A percentile compares a stretch with the other conserved stretches of the same genome.
These are phyloP conservation scores for Nomada fabriciana DNA, from an alignment of 2,888 invertebrate species.

Conservation along the genomic window DNA sequence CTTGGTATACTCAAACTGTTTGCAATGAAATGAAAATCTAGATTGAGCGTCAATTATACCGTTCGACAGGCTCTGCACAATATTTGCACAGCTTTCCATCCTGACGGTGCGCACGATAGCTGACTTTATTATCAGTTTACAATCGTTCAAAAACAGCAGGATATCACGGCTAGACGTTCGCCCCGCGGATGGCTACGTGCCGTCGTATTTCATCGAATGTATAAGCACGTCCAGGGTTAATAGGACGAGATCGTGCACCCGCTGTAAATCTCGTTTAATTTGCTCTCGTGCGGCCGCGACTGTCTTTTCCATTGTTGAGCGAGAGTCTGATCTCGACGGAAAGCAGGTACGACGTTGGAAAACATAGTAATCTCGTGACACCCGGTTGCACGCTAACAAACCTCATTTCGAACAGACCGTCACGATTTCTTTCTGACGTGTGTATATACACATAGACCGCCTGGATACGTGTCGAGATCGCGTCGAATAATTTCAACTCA, in stretches of 20 bases:
- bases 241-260: constrained; percentile 71
- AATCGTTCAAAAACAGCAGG: constrained; percentile 62
- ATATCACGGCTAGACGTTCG: constrained; percentile 39
- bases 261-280: constrained; percentile 74
- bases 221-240: constrained; percentile 70
- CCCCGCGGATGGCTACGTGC: constrained; percentile 39
- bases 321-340: constrained; percentile 33
- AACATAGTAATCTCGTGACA: constrained; percentile 68
- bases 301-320: constrained; percentile 63
- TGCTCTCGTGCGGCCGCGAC: constrained; percentile 57
- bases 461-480: constrained; percentile 27
- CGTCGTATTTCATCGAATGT: constrained; percentile 70
- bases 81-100: constrained; percentile 1
- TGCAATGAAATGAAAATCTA: neutral
- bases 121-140: constrained; percentile 63
- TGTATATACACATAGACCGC: neutral
- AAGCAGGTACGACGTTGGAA: constrained; percentile 40
- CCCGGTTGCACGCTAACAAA: constrained; percentile 62
- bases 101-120: constrained; percentile 14
- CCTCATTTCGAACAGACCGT: constrained; percentile 49
- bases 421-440: constrained; percentile 63
- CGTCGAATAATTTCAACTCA: constrained; percentile 48
- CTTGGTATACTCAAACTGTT: too few relatives aligned
- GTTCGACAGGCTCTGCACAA: neutral
- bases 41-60: neutral